Evolutionary conservation across 2,113 vertebrate genomes (phyloP).

Genomic region (Halcyon malimbica): DNA sequence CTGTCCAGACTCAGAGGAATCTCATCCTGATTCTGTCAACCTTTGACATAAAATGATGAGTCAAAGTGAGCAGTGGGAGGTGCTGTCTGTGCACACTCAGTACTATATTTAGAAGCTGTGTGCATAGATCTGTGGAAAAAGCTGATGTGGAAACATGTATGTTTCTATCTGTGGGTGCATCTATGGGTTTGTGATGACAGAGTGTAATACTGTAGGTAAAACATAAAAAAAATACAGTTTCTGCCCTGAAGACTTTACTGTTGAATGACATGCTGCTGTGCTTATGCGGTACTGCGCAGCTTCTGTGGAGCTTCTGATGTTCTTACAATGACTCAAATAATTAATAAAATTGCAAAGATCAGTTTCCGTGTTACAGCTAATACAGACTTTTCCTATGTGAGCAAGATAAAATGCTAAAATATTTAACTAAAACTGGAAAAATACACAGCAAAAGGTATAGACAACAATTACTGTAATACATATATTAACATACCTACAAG

Average conservation of each 20-base stretch:
- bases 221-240: neutral
- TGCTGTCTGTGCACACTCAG: neutral
- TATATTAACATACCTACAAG: neutral
- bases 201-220: neutral
- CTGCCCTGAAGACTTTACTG: neutral
- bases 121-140: neutral
- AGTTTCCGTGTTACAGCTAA: neutral
- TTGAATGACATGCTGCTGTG: neutral
- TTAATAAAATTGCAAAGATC: slow-evolving; percentile 8
- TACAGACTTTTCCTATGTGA: neutral
- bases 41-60: neutral
- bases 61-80: neutral
- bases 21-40: slow-evolving; percentile 8
- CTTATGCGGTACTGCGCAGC: neutral
- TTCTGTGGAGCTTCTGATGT: neutral
- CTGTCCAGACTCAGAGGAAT: neutral
- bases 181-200: neutral
- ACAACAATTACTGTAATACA: neutral
- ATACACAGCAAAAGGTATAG: neutral
- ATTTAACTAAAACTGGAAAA: neutral
- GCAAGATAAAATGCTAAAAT: neutral
- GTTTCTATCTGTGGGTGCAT: neutral
- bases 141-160: neutral
- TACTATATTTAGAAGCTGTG: slow-evolving; percentile 24
- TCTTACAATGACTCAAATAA: slow-evolving; percentile 2